Conservation (phyloP, 2,797 vertebrate species). For the Crypturellus tataupa region DNA sequence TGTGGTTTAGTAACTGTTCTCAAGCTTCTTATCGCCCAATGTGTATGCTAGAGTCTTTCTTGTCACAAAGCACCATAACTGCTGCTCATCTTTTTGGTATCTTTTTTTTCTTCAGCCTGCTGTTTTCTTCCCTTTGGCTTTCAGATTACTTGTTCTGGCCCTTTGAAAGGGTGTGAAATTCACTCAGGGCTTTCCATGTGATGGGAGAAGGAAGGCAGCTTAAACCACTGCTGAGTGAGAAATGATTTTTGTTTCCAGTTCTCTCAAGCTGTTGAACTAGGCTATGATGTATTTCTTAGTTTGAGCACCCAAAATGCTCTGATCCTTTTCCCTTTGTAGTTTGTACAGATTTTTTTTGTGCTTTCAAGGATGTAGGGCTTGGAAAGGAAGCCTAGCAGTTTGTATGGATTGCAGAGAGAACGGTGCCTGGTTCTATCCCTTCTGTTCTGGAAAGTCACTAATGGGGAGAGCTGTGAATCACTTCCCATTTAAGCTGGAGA, state of each 20-base stretch:
- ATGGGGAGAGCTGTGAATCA: not conserved
- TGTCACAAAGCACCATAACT: not conserved
- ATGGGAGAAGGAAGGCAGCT: not conserved
- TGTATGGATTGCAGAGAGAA: not conserved
- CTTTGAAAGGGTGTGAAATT: not conserved
- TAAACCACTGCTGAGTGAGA: not conserved
- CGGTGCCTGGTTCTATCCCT: not conserved
- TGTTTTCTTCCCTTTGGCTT: not conserved
- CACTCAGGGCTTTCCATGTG: accelerated
- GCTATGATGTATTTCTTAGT: not conserved
- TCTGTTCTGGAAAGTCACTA: not conserved
- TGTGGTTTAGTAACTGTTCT: not conserved
- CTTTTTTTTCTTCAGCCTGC: not conserved
- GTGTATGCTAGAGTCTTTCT: not conserved
- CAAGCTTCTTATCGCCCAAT: not conserved
- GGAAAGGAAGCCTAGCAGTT: not conserved
- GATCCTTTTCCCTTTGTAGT: not conserved
- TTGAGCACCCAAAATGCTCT: not conserved
- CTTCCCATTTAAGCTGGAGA: not conserved
- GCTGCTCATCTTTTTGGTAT: not conserved
- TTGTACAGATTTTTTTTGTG: not conserved
- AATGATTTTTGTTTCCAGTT: not conserved
- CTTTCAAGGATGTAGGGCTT: not conserved
- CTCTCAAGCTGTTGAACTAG: not conserved
- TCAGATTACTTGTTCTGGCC: not conserved